A percentile compares a stretch with the other conserved stretches of the same genome.
These are phyloP conservation scores for Gryon sp. DNA, from an alignment of 1,140 invertebrate genomes.

Conservation along the genomic window DNA sequence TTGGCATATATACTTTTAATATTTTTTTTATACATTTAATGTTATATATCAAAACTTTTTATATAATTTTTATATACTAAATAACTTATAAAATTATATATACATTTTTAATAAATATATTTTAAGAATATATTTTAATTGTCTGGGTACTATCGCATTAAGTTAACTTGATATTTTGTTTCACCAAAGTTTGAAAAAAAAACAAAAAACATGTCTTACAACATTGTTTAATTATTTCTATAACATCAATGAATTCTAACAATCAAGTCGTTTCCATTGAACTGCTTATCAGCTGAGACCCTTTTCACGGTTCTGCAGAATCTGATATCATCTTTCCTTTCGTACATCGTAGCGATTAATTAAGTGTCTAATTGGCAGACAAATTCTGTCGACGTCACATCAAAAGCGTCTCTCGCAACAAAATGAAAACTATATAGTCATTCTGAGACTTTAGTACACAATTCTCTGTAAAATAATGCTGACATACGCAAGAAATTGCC, in stretches of 20 bases:
- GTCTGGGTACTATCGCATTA: no score
- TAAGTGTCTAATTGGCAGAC: slow-evolving; percentile 40
- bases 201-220: slow-evolving; percentile 6
- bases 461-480: slow-evolving; percentile 14
- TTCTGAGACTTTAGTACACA: not conserved
- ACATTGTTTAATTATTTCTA: slow-evolving; percentile 22
- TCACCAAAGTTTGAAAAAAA: not conserved
- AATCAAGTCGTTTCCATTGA: slow-evolving; percentile 30
- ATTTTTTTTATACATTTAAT: no score
- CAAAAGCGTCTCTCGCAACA: slow-evolving; percentile 4
- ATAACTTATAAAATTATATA: no score
- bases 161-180: no score
- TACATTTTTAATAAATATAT: no score
- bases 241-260: no score
- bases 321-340: slow-evolving; percentile 25
- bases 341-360: slow-evolving; percentile 27
- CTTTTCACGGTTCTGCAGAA: slow-evolving; percentile 5
- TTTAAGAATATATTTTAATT: no score
- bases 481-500: no score
- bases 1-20: no score
- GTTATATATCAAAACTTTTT: no score
- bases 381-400: slow-evolving; percentile 26
- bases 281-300: slow-evolving; percentile 14
- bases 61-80: no score
- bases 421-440: slow-evolving; percentile 4